Conservation (phyloP, 2,888 invertebrate species). For the Tinea semifulvella region DNA sequence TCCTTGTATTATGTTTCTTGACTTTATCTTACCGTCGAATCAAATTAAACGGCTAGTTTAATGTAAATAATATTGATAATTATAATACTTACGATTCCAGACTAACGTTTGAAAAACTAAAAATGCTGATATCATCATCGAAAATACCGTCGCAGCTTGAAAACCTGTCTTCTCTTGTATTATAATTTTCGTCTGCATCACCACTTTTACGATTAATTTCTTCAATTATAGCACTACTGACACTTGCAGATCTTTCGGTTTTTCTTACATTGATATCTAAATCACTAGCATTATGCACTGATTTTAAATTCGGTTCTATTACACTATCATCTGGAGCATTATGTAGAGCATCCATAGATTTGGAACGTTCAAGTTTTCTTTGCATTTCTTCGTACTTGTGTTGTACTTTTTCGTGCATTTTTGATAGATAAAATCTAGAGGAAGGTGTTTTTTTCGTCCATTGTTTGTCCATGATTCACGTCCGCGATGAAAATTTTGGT, state of each 20-base stretch:
- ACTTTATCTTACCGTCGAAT: too few relatives aligned
- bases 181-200: conserved; percentile 20
- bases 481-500: neutral
- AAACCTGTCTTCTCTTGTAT: conserved; percentile 18
- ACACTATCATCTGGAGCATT: conserved; percentile 28
- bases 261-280: neutral
- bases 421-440: conserved; percentile 28
- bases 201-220: neutral
- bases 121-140: conserved; percentile 8
- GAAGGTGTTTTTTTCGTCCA: neutral
- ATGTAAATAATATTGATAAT: neutral
- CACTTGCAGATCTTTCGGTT: conserved; percentile 9
- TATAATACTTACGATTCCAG: conserved; percentile 47
- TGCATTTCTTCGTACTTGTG: conserved; percentile 51
- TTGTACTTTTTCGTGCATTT: conserved; percentile 44
- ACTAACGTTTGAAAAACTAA: conserved; percentile 26
- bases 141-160: neutral
- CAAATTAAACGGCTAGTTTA: too few relatives aligned
- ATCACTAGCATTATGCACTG: conserved; percentile 12
- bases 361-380: conserved; percentile 45
- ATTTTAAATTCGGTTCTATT: neutral
- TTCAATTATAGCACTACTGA: neutral
- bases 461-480: conserved; percentile 6
- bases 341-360: conserved; percentile 40
- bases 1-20: too few relatives aligned